Percentiles rank a stretch among this genome's conserved stretches.
phyloP scores from a whole-genome alignment of 2,113 vertebrate species.

The Festucalex cinctus region DNA sequence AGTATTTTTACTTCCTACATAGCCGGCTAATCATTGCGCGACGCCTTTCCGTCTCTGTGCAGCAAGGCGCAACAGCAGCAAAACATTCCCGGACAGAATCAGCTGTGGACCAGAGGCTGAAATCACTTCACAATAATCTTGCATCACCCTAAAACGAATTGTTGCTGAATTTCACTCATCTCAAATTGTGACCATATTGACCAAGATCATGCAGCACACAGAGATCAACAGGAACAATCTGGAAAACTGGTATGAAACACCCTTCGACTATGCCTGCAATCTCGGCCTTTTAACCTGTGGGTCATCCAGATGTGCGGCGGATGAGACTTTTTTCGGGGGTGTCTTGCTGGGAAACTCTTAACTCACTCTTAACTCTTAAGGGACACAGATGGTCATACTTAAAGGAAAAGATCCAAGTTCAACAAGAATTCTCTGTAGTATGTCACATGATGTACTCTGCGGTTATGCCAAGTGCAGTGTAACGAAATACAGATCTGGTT shows the following conservation, averaged over 20 bases:
- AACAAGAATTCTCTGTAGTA: slow-evolving; percentile 45
- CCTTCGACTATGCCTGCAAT: slow-evolving; percentile 20
- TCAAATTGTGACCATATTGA: neutral
- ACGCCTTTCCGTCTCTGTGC: neutral
- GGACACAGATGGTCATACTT: slow-evolving; percentile 59
- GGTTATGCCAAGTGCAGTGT: slow-evolving; percentile 34
- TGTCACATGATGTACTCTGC: slow-evolving; percentile 52
- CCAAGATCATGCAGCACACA: slow-evolving; percentile 11
- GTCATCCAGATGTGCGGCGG: slow-evolving; percentile 67
- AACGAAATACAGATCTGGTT: slow-evolving; percentile 53
- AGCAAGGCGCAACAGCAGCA: neutral
- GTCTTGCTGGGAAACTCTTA: slow-evolving; percentile 63
- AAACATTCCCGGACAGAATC: neutral
- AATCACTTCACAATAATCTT: neutral
- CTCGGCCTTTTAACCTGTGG: slow-evolving; percentile 43
- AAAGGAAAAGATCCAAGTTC: slow-evolving; percentile 47
- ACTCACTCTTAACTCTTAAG: slow-evolving; percentile 43
- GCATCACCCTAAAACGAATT: neutral
- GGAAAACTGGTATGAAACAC: slow-evolving; percentile 40
- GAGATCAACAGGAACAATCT: slow-evolving; percentile 18
- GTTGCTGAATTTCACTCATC: neutral
- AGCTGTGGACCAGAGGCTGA: neutral
- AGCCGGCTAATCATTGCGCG: neutral
- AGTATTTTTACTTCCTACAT: neutral
- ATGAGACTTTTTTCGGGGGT: slow-evolving; percentile 48